Percentiles rank a stretch among this genome's conserved stretches.
These are phyloP conservation scores for Furcifer pardalis DNA, from an alignment of 2,797 vertebrate genomes.

Conservation along the genomic window DNA sequence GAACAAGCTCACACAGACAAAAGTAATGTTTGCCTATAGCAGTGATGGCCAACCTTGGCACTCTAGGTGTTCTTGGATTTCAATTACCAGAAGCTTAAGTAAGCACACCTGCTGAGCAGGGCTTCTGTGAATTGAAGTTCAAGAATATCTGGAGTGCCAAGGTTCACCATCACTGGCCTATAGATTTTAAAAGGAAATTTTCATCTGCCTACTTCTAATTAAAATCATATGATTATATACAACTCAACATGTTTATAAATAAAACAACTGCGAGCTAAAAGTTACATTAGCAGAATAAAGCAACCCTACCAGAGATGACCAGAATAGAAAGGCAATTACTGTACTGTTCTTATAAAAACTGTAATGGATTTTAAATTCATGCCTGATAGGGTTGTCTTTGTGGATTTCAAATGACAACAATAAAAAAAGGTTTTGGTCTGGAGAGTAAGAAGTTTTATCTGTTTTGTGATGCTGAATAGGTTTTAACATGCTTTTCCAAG, in stretches of 20 bases:
- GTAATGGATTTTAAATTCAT: too few relatives aligned
- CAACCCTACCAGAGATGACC: not conserved
- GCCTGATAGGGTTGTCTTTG: too few relatives aligned
- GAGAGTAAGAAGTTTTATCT: not conserved
- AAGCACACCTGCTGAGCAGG: too few relatives aligned
- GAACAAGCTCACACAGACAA: not conserved
- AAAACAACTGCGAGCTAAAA: too few relatives aligned
- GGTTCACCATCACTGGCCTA: too few relatives aligned
- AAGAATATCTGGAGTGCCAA: too few relatives aligned
- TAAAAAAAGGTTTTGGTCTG: not conserved
- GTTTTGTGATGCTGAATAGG: not conserved
- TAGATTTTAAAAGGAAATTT: not conserved
- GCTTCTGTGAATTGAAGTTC: too few relatives aligned
- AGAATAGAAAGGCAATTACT: not conserved
- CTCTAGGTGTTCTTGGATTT: too few relatives aligned
- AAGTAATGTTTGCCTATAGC: not conserved
- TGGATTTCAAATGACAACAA: too few relatives aligned
- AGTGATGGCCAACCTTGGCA: too few relatives aligned
- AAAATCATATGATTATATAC: not conserved
- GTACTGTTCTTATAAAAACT: not conserved
- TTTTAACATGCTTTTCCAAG: constrained; percentile 14
- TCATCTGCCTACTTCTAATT: not conserved
- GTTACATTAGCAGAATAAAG: too few relatives aligned
- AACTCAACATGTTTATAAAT: not conserved
- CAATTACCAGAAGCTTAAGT: too few relatives aligned